Percentiles rank a stretch among this genome's conserved stretches.
These are phyloP conservation scores for Calliphora vicina DNA, from an alignment of 1,140 invertebrate species.

Conservation along the genomic window DNA sequence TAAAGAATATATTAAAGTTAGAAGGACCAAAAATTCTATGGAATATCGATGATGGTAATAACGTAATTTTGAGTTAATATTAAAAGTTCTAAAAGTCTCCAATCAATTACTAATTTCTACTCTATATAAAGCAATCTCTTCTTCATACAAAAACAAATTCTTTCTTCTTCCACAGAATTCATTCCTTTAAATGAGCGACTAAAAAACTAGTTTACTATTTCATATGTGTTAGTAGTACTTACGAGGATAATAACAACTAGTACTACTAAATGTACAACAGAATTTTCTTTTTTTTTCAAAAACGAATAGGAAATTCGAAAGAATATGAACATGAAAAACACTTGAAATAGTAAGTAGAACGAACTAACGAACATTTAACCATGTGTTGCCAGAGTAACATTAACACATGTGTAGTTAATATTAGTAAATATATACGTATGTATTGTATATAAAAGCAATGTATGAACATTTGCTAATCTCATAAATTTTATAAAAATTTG, in stretches of 20 bases:
- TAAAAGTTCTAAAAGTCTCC: no score
- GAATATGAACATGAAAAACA: not conserved
- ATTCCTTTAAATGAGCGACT: not conserved
- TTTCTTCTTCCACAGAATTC: no score
- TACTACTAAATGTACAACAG: not conserved
- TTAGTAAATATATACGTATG: no score
- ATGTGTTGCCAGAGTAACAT: not conserved
- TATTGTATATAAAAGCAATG: no score
- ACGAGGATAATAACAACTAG: not conserved
- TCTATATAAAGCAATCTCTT: no score
- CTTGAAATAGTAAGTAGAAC: slow-evolving; percentile 2
- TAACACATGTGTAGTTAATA: not conserved
- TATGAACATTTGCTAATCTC: not conserved
- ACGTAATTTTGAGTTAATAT: no score
- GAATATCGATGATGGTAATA: no score
- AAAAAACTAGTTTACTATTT: not conserved
- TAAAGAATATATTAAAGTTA: no score
- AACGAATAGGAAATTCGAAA: not conserved
- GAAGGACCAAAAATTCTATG: no score
- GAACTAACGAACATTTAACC: not conserved
- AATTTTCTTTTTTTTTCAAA: not conserved
- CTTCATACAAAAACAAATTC: no score
- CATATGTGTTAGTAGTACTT: not conserved
- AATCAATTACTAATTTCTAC: no score
- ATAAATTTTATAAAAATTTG: slow-evolving; percentile 1